Evolutionary conservation across 2,888 invertebrate genomes (phyloP), one percentile per base, ranked within the genome.

Genomic region (Incurvaria masculella): DNA sequence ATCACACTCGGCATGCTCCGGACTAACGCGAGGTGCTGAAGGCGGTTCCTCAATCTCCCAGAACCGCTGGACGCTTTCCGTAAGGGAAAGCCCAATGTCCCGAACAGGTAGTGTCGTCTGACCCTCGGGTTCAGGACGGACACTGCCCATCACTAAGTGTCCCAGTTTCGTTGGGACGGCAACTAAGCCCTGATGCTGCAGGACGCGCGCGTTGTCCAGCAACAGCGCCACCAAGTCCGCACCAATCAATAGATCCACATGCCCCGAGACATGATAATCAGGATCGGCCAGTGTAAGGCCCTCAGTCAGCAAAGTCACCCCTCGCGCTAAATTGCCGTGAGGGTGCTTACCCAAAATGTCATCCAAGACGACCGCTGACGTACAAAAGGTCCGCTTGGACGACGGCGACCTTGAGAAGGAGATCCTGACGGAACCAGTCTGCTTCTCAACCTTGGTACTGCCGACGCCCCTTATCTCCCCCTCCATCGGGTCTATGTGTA

Each of bases 1-100:
- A 17, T 46, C 46, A 21, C 46, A 45, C 41, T 48, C 44, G 27
- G 19, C 17, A 20, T 44, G 41, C 42, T 33, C 42, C 16, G 42
- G 38, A 27, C 26, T 21, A 2, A 42, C 21, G 1, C 33, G 14
- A 2, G 33, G 17, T 14, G 27, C 27, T 1, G 27, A 16, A 3
- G 46, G 46, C 2, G 41, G 42, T 23, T 27, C 45, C 38, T 40
- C 33, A 45, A 52, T 4, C 33, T 33, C 33, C 8, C 14, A 33
- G 4, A 33, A 33, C 14, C 33, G 33, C 33, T 33, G 33, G 3
- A 33, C 33, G 8, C 14, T 6, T 3, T 33, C 33, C 14, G 33
- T 14, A 33, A 33, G 33, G 14, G 33, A 14, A 11, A 33, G 4
- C 3, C 33, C 33, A 33, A 33, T 14, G 33, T 14, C 33, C 8